Evolutionary conservation across 2,888 invertebrate genomes (phyloP).

Genomic region (Alitta virens): DNA sequence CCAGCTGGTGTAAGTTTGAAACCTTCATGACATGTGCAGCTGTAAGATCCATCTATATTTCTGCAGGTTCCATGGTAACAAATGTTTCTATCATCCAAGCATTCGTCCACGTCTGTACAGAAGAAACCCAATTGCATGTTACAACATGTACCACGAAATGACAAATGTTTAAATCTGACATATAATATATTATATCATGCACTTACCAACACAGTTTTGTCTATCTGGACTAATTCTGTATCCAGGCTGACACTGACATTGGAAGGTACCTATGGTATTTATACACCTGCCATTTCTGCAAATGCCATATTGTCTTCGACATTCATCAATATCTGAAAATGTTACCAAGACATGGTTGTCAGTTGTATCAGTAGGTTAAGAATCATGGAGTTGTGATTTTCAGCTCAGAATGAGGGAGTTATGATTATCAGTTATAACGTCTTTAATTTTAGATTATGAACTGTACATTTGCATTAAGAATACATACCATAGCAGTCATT

Average conservation of each 20-base stretch:
- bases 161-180: no score
- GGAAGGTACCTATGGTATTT: constrained; percentile 73
- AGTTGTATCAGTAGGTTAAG: no score
- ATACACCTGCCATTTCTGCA: constrained; percentile 75
- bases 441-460: no score
- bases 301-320: constrained; percentile 65
- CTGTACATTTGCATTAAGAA: no score
- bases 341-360: no score
- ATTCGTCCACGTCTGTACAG: constrained; percentile 75
- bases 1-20: constrained; percentile 65
- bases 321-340: constrained; percentile 74
- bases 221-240: constrained; percentile 65
- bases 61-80: constrained; percentile 75
- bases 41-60: constrained; percentile 73
- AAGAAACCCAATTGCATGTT: no score
- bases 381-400: no score
- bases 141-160: no score
- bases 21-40: constrained; percentile 74
- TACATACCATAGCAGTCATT: constrained; percentile 73
- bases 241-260: constrained; percentile 74
- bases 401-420: no score
- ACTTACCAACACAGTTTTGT: constrained; percentile 68
- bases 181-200: neutral
- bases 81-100: constrained; percentile 66
- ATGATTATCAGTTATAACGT: no score